These are phyloP conservation scores for Tetragonisca angustula DNA, from an alignment of 2,888 invertebrate species.

Conservation along the genomic window DNA sequence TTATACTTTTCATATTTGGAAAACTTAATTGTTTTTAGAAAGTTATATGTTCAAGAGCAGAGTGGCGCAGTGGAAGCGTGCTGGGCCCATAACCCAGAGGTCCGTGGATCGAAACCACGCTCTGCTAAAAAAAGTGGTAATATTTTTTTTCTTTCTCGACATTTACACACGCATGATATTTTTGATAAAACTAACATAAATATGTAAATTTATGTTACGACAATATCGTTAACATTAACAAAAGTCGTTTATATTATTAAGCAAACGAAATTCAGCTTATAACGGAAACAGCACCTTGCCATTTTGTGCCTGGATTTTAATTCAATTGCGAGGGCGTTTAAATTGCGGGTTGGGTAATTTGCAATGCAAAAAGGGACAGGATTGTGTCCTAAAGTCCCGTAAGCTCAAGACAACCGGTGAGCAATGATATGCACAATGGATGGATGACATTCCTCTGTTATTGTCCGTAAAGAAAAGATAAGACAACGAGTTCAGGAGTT, in stretches of 20 bases:
- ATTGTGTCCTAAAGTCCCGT: slow-evolving; percentile 71
- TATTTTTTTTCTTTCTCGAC: slow-evolving; percentile 7
- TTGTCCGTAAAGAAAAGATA: slow-evolving; percentile 69
- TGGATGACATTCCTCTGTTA: slow-evolving; percentile 69
- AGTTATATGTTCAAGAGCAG: slow-evolving; percentile 84
- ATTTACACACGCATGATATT: not conserved
- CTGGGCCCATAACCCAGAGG: slow-evolving; percentile 95
- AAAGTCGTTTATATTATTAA: not conserved
- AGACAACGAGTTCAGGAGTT: slow-evolving; percentile 77
- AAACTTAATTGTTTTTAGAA: accelerated
- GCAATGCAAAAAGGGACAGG: slow-evolving; percentile 70
- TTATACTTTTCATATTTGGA: not conserved
- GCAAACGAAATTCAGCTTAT: not conserved
- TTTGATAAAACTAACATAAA: not conserved
- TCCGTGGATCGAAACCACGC: slow-evolving; percentile 96
- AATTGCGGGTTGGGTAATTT: slow-evolving; percentile 64
- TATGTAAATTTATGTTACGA: not conserved
- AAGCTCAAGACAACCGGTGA: slow-evolving; percentile 59
- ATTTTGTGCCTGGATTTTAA: slow-evolving; percentile 42
- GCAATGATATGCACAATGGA: slow-evolving; percentile 59
- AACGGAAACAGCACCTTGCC: not conserved
- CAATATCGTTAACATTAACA: not conserved
- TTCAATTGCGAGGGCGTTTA: slow-evolving; percentile 67
- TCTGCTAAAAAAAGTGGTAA: slow-evolving; percentile 86
- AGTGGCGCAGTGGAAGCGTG: slow-evolving; percentile 94